Evolutionary conservation across 2,888 invertebrate genomes (phyloP).

Genomic region (Rotaria sp.): DNA sequence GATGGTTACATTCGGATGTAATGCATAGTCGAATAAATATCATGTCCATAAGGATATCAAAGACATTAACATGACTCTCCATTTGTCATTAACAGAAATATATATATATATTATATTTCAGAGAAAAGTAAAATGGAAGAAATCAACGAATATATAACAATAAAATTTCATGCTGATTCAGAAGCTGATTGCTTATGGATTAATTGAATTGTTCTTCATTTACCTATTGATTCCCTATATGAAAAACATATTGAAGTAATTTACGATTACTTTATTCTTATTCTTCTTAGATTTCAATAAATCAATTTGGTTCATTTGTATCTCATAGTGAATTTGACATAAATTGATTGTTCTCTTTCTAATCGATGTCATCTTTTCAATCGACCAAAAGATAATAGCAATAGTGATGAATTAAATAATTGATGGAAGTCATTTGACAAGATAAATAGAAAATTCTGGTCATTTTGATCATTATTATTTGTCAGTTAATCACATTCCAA

Average conservation of each 20-base stretch:
- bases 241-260: conserved; percentile 7
- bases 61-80: too few species aligned
- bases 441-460: not conserved
- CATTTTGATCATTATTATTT: not conserved
- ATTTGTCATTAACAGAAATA: too few species aligned
- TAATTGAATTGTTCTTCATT: conserved; percentile 33
- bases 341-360: conserved; percentile 32
- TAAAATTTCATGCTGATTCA: conserved; percentile 8
- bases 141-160: conserved; percentile 32
- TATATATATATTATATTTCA: too few species aligned
- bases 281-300: not conserved
- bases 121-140: conserved; percentile 41
- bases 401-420: not conserved
- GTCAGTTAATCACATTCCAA: not conserved
- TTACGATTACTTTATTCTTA: not conserved
- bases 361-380: conserved; percentile 36
- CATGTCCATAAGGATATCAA: too few species aligned
- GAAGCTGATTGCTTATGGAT: conserved; percentile 33
- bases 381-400: not conserved
- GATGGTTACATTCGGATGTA: too few species aligned
- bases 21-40: too few species aligned
- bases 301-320: not conserved
- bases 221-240: not conserved
- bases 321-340: conserved; percentile 30
- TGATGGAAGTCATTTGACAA: not conserved